Evolutionary conservation across 2,113 vertebrate genomes (phyloP).

Genomic region (Daphoenositta chrysoptera): DNA sequence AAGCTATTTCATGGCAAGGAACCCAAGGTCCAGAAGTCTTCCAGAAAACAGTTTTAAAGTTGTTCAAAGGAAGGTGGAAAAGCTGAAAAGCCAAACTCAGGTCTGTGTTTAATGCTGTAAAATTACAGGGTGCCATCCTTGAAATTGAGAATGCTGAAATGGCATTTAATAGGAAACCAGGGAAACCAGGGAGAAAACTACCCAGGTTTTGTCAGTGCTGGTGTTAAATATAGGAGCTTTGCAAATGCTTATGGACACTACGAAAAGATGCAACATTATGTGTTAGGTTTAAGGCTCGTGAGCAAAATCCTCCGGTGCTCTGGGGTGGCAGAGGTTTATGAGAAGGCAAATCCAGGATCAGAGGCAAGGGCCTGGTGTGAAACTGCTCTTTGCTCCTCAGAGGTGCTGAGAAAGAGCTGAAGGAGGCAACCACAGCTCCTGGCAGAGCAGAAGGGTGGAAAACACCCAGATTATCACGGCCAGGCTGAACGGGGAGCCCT

Average conservation of each 20-base stretch:
- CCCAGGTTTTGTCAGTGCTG: not conserved
- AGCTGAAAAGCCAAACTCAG: not conserved
- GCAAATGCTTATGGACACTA: not conserved
- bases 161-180: not conserved
- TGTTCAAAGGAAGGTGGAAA: not conserved
- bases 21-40: not conserved
- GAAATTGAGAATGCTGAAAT: not conserved
- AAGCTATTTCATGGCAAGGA: not conserved
- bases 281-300: not conserved
- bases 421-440: not conserved
- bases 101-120: not conserved
- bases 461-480: not conserved
- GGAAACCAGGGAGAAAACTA: not conserved
- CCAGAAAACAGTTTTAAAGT: not conserved
- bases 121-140: constrained; percentile 1
- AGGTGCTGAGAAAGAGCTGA: not conserved
- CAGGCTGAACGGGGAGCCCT: not conserved
- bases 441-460: not conserved
- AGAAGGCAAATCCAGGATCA: not conserved
- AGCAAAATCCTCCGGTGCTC: not conserved
- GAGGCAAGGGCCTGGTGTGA: not conserved
- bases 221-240: not conserved
- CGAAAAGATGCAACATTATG: not conserved
- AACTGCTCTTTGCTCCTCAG: not conserved
- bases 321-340: rapidly evolving